Base-by-base conservation (phyloP, 1,140 invertebrate species). In the Chironomus tepperi region DNA sequence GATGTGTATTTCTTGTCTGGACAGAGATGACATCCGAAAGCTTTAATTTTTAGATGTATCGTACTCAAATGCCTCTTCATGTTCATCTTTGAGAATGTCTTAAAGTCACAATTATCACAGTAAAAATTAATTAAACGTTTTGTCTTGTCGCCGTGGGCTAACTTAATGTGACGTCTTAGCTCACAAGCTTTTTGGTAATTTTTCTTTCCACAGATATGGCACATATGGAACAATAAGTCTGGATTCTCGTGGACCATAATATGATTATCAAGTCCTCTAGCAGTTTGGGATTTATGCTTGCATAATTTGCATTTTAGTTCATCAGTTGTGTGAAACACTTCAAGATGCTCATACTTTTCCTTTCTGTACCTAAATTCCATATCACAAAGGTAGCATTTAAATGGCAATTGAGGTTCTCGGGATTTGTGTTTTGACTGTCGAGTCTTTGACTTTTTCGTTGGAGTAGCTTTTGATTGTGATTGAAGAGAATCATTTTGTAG, bases 31-130 rank as follows among this genome's bases (percentile, higher is more conserved):
- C 47, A 57, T 57, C 3, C 47, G 15, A 57, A 57, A 15, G 47
- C 47, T 57, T 57, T 57, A 57, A 57, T 57, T 57, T 57, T 57
- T n/a, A 57, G 47, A 15, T 57, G 47, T 15, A 57, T 57, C 0
- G 47, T 57, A 57, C n/a, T 12, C 12, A 57, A n/a, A 15, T 57
- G 47, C 15, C 47, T 0, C n/a, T 57, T 57, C 12, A 57, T 15
- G 15, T 57, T 57, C 47, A 57, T 57, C n/a, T 57, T 57, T 57
- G 47, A 57, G 15, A 57, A 57, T n/a, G 47, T 57, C n/a, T 57
- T 57, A 57, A 57, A 57, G 15, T 57, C 47, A 57, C 47, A 57
- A 57, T 57, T 0, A 15, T 57, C 47, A 15, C 47, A 57, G n/a
- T 57, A 57, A 57, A 57, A 57, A 57, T 57, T 57, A 57, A 57